Conservation (phyloP, 2,113 vertebrate species). For the Phalacrocorax brasilianus region DNA sequence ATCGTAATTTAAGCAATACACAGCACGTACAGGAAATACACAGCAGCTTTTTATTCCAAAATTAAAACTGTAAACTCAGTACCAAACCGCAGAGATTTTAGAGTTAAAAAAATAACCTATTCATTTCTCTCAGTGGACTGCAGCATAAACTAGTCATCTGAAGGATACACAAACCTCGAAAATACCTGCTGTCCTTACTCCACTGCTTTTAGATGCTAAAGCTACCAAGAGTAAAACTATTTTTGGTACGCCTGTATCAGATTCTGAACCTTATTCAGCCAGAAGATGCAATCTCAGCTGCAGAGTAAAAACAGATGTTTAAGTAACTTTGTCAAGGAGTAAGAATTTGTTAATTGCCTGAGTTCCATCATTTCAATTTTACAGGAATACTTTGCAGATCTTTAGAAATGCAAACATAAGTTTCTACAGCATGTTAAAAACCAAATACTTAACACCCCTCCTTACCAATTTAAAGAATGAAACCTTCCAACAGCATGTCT, state of each 20-base stretch:
- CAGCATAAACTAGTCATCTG: not conserved
- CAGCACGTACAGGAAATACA: not conserved
- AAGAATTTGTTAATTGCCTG: slow-evolving; percentile 1
- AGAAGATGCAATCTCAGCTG: not conserved
- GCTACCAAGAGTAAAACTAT: not conserved
- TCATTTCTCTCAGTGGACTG: not conserved
- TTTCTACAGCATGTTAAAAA: not conserved
- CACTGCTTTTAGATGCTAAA: not conserved
- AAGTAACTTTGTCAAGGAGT: not conserved
- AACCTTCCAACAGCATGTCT: not conserved
- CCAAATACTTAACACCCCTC: not conserved
- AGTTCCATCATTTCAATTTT: not conserved
- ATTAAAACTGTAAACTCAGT: not conserved
- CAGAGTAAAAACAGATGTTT: not conserved
- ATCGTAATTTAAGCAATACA: not conserved
- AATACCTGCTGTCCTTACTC: not conserved
- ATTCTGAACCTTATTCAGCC: not conserved
- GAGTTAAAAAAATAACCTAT: not conserved
- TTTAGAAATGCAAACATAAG: not conserved
- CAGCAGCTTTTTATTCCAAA: not conserved
- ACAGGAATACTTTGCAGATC: not conserved
- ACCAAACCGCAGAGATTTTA: not conserved
- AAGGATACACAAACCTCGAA: not conserved
- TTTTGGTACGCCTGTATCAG: not conserved
- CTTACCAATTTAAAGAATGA: not conserved